A percentile compares a stretch with the other conserved stretches of the same genome.
phyloP scores from a whole-genome alignment of 2,888 invertebrate genomes.

The Gastrophysa polygoni region DNA sequence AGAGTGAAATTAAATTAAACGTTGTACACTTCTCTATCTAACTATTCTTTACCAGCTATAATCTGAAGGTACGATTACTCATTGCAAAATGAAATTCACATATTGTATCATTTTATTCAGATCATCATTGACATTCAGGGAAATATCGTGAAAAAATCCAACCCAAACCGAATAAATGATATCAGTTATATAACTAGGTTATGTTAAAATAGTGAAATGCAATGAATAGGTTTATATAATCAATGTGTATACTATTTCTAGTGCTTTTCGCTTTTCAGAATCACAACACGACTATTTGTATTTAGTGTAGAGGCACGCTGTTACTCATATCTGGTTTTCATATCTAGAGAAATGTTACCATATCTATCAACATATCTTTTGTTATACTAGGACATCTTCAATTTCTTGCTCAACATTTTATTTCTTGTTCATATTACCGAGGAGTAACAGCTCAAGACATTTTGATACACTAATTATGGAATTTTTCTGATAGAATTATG shows the following conservation, averaged over 20 bases:
- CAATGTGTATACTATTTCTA: conserved; percentile 55
- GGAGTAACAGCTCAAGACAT: conserved; percentile 51
- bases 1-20: not conserved
- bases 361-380: conserved; percentile 46
- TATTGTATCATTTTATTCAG: not conserved
- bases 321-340: conserved; percentile 47
- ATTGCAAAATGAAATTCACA: too few species aligned
- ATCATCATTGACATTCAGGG: conserved; percentile 46
- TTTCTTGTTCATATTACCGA: conserved; percentile 32
- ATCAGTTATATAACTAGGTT: conserved; percentile 33
- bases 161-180: conserved; percentile 2
- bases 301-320: conserved; percentile 55
- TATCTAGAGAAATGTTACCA: conserved; percentile 39
- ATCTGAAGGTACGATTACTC: too few species aligned
- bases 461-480: conserved; percentile 48
- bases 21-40: not conserved
- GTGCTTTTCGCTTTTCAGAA: conserved; percentile 58
- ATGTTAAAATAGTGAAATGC: conserved; percentile 36
- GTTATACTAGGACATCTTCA: conserved; percentile 27
- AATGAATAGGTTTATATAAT: conserved; percentile 50
- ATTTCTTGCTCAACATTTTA: conserved; percentile 43
- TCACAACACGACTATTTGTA: conserved; percentile 59
- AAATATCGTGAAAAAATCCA: conserved; percentile 40
- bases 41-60: not conserved
- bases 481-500: conserved; percentile 45